Base-by-base conservation (phyloP, 2,888 invertebrate species). In the Rotaria macrura region DNA sequence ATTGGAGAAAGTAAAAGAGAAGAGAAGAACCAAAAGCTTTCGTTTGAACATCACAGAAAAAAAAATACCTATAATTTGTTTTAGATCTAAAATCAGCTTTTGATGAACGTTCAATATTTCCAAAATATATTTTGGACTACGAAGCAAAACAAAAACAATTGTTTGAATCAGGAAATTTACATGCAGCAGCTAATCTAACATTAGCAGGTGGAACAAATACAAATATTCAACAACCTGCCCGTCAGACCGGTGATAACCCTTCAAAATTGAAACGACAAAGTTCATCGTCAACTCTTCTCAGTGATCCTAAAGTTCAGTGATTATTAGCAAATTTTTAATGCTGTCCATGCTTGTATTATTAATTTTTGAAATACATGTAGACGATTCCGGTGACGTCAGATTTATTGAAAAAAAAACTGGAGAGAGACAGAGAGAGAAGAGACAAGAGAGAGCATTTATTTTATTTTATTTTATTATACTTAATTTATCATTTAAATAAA, bases 41-140 rank as follows among this genome's bases (percentile, higher is more conserved):
- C 43, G 14, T 38, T 40, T 4, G 9, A 29, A n/a, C n/a, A 2
- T n/a, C 3, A 57, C 9, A n/a, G 3, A 57, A 17, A 23, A 65
- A 14, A 4, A 7, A 29, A 23, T n/a, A 29, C 14, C 40, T 47
- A 49, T 85, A 23, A 43, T 55, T 9, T 55, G 1, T 88, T 88
- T 57, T 87, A 91, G 90, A 89, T 43, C 87, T 91, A 85, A 89
- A 88, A 85, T 89, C 89, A 38, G 90, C 90, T 0, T 91, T 90
- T 87, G 91, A 91, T 87, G 91, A 91, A 88, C 90, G 90, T 87
- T 89, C 89, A 9, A 88, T 91, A 85, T 91, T 91, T 87, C 91
- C 91, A 5, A 88, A 89, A 40, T 90, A 90, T 87, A 89, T 91
- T 54, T 87, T 91, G 40, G 91, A 91, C 83, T 90, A 88, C 88